Base-by-base conservation (phyloP, 2,888 invertebrate genomes). In the Aromia moschata region DNA sequence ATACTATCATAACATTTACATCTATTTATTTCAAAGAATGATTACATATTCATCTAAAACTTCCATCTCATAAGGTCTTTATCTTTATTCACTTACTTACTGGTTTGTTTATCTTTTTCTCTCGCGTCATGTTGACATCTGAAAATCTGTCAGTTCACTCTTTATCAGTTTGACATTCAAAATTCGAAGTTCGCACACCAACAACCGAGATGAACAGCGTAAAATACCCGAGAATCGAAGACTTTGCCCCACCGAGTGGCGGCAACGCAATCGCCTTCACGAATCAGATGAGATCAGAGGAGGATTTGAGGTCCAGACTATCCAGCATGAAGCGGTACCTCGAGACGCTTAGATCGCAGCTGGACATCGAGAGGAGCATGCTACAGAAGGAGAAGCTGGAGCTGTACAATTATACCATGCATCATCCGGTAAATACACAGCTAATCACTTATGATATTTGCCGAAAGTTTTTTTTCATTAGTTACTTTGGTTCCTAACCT, bases 381-480 rank as follows among this genome's bases (percentile, higher is more conserved):
- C 49, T 49, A 1, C 18, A 49, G n/a, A 12, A 14, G n/a, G 49
- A 49, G 11, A 38, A 38, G n/a, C 7, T 14, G 15, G 38, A 20
- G 1, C 3, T 49, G 3, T 14, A 25, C 7, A 18, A n/a, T 12
- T 7, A n/a, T 10, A 20, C 3, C n/a, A 31, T 46, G 0, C 18
- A 20, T 11, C 17, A 47, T 2, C 33, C 5, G 47, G 47, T 47
- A 47, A 36, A 17, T n/a, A n/a, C n/a, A n/a, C n/a, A n/a, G n/a
- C n/a, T n/a, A n/a, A n/a, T n/a, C n/a, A n/a, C n/a, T n/a, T n/a
- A n/a, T n/a, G n/a, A n/a, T n/a, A n/a, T n/a, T n/a, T n/a, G n/a
- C n/a, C n/a, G n/a, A n/a, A n/a, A n/a, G n/a, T n/a, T n/a, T n/a
- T n/a, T n/a, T n/a, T n/a, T n/a, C n/a, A n/a, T n/a, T n/a, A n/a